Evolutionary conservation across 53 echinoderm and acorn worm species (phyloP), one percentile per base, ranked within the genome.

Genomic region (Paelopatides confundens): DNA sequence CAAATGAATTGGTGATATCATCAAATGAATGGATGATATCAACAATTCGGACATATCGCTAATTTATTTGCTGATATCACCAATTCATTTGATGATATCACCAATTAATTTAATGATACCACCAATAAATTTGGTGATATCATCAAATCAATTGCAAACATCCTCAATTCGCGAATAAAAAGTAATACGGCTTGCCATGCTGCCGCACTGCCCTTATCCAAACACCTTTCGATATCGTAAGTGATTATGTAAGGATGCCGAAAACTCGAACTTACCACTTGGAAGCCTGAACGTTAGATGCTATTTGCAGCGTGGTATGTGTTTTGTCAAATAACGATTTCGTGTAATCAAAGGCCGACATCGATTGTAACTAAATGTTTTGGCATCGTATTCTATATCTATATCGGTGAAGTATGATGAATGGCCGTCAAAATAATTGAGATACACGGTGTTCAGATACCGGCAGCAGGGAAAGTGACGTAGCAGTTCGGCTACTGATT

Each of bases 201-300:
- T 26, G 26, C 13, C 3, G 8, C 63, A 40, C 39, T 63, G 47
- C 28, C 9, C 10, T 47, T 15, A 18, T 86, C 35, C 21, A 93
- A 76, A 33, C 18, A 93, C n/a, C 65, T 87, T 82, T 93, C 87
- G 37, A 87, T 90, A 28, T 93, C 93, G 46, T 68, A 93, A 12
- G 86, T 89, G 0, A 82, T 90, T 38, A 29, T 31, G 51, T 88
- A 90, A 0, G 93, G 90, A 49, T 47, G 33, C 37, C 18, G 93
- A 62, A 5, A 85, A 27, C 1, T 26, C 68, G 32, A 68, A 85
- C 39, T 68, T 49, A 47, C 86, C 86, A 9, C 69, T 69, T 17
- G 68, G 79, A 65, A 90, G 87, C 13, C 63, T 26, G 21, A 17
- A 63, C 10, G 37, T 36, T 2, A 82, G 63, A 36, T 82, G 35